Conservation (phyloP, 2,113 vertebrate species). For the Vireo altiloquus region DNA sequence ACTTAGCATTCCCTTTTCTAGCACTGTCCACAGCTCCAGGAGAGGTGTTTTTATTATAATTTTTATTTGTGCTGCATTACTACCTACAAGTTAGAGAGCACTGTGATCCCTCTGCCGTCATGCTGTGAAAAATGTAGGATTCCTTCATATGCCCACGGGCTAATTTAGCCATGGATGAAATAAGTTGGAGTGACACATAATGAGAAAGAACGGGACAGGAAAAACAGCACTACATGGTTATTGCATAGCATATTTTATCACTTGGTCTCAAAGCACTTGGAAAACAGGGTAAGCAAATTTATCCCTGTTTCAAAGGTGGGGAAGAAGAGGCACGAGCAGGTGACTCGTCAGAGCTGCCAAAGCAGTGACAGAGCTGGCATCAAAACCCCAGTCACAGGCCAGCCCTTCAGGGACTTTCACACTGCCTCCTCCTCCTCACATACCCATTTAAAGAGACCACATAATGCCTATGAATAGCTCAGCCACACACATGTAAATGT, state of each 20-base stretch:
- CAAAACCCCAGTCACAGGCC: background rate
- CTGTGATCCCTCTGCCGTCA: background rate
- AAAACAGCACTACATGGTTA: background rate
- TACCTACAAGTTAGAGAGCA: background rate
- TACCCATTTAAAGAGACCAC: background rate
- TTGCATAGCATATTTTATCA: background rate
- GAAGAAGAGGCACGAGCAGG: background rate
- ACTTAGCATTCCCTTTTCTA: background rate
- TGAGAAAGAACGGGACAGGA: background rate
- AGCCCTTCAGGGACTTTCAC: background rate
- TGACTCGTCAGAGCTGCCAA: background rate
- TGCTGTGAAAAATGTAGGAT: background rate
- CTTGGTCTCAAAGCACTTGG: background rate
- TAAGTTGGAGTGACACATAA: background rate
- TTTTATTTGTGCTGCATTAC: background rate
- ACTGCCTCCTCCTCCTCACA: background rate
- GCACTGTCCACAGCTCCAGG: background rate
- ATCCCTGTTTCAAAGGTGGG: background rate
- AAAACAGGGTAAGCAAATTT: background rate
- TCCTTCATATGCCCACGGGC: background rate
- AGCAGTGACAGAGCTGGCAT: background rate
- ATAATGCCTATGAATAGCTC: background rate
- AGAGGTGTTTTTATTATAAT: background rate
- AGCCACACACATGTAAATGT: background rate
- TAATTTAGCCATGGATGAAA: constrained; percentile 9